These are phyloP conservation scores for Pollenia angustigena DNA, from an alignment of 2,888 invertebrate genomes.

Conservation along the genomic window DNA sequence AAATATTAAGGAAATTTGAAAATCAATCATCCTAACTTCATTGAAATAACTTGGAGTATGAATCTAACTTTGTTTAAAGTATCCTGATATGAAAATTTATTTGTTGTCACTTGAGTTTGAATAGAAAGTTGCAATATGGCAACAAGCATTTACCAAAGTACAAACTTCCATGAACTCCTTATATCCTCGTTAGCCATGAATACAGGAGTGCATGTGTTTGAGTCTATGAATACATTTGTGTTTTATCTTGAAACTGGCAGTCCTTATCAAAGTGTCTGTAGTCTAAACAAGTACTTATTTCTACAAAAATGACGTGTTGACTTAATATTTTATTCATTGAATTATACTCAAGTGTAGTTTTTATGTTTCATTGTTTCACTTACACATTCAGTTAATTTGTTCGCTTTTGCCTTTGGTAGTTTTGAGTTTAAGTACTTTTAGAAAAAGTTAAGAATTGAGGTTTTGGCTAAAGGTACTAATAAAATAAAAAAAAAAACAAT, in stretches of 20 bases:
- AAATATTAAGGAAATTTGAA: not conserved
- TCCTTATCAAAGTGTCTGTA: conserved; percentile 36
- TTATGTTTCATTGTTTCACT: conserved; percentile 3
- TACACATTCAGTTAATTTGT: conserved; percentile 20
- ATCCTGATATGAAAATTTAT: conserved; percentile 42
- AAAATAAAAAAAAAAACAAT: not conserved
- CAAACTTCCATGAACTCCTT: conserved; percentile 25
- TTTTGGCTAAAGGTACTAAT: not conserved
- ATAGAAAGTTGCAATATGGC: conserved; percentile 35
- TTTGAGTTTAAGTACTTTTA: not conserved
- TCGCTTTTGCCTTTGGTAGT: not conserved
- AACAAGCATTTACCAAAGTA: conserved; percentile 41
- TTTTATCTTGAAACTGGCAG: conserved; percentile 7
- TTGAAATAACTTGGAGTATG: not conserved
- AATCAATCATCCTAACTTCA: not conserved
- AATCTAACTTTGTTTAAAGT: not conserved
- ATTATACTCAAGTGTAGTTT: conserved; percentile 30
- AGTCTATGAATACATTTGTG: conserved; percentile 6
- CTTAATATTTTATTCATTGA: conserved; percentile 66
- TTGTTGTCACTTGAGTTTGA: conserved; percentile 35
- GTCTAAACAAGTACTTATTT: conserved; percentile 40
- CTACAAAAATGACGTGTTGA: conserved; percentile 56
- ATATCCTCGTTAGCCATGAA: conserved; percentile 17
- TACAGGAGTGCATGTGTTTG: not conserved
- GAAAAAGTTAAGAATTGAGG: not conserved